Base-by-base conservation (phyloP, 2,113 vertebrate genomes). In the Otolemur garnettii region DNA sequence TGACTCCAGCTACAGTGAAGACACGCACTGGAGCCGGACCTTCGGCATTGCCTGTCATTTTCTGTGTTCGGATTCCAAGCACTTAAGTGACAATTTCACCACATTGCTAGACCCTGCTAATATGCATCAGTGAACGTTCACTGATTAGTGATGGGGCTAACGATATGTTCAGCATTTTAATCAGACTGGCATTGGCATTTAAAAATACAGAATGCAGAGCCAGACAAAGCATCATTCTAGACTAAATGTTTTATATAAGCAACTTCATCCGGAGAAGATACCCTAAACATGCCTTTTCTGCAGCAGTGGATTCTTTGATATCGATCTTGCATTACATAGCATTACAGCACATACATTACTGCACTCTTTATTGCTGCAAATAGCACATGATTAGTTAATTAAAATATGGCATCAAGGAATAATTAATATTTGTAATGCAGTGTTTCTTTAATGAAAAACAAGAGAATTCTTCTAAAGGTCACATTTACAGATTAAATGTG, bases 1-100 rank as follows among this genome's bases (percentile, higher is more conserved):
- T 98, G 98, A 97, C 96, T 98, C 96, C 80, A 98, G 96, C 96
- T 97, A 97, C 97, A 97, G 94, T 68, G 24, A 26, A 75, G 96
- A 96, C 97, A 95, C 69, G 97, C 17, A 50, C 4, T 75, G 95
- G 72, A 59, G 98, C 98, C 12, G 17, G 98, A 97, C 95, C 97
- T 97, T 97, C 89, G 33, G 92, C 97, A 96, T 82, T 1, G 28
- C 96, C 95, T 97, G 83, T 96, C 96, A 81, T 94, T 97, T 97
- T 96, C 87, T 45, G 45, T 89, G 85, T 94, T 97, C 97, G 2
- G 0, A 77, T 45, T 95, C 78, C 92, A 97, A 94, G 93, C 0
- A 0, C 90, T 98, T 97, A 95, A 97, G 92, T 92, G 90, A 90
- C 94, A 98, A 97, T 97, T 97, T 98, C 94, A 92, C 94, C 93